Evolutionary conservation across 2,797 vertebrate species (phyloP), one percentile per base, ranked within the genome.

Genomic region (Ibycter americanus): DNA sequence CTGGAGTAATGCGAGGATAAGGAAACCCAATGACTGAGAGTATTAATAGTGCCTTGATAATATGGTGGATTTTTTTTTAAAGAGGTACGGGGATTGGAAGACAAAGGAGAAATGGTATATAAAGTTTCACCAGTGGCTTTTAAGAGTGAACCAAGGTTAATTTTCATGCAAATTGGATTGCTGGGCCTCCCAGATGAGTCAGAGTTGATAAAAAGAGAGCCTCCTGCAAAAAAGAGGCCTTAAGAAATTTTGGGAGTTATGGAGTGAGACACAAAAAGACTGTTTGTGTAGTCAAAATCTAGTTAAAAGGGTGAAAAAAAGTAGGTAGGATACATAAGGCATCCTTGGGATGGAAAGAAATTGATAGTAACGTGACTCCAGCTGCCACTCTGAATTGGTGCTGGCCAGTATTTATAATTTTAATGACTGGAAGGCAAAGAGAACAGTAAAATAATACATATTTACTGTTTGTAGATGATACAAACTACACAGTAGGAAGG

Each of bases 361-460:
- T 25, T 62, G n/a, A 32, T 54, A 68, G 46, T 31, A 20, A 65
- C 4, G 22, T 82, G 65, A 76, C 31, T 85, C 6, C 13, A 76
- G 36, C 40, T 68, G 34, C 32, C 10, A 18, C 3, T 67, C 25
- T 66, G 47, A 82, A 38, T 54, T 81, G 25, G 32, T 51, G 26
- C 49, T 79, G 74, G 88, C 71, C 82, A 90, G 44, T 90, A 82
- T 92, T 93, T 89, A 12, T 90, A 70, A 55, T 91, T 81, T 34
- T 79, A 83, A 90, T 49, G 29, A 49, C n/a, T 72, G 31, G 18
- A 76, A 86, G 38, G 36, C 8, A 63, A 83, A 54, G 25, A 71
- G 56, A 92, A 58, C 61, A 85, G 62, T 66, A 84, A 94, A 49
- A 54, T 67, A 67, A 58, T 82, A 82, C n/a, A 87, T 54, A 89